phyloP scores from a whole-genome alignment of 1,140 invertebrate species.

The Aradophagus sp. region DNA sequence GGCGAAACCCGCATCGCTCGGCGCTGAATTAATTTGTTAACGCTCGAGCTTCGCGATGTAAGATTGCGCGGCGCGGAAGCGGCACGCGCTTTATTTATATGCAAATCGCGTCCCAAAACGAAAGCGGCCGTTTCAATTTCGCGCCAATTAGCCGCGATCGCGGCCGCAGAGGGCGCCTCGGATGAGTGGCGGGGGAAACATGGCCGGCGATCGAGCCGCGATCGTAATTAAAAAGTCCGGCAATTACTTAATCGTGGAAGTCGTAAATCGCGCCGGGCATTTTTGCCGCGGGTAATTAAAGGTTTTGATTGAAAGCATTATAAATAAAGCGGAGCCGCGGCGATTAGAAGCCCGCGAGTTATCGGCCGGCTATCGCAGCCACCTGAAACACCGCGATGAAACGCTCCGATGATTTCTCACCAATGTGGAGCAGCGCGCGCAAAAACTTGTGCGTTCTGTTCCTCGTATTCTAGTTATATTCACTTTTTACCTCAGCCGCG shows the following conservation, averaged over 20 bases:
- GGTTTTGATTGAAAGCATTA: constrained; percentile 53
- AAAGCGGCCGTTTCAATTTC: no score
- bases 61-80: no score
- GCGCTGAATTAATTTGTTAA: no score
- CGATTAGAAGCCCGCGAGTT: constrained; percentile 40
- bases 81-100: no score
- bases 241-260: constrained; percentile 32
- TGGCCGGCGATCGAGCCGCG: no score
- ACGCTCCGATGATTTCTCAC: constrained; percentile 52
- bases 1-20: no score
- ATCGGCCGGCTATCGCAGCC: constrained; percentile 35
- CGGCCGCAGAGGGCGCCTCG: no score
- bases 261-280: constrained; percentile 18
- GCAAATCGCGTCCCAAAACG: no score
- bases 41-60: no score
- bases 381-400: constrained; percentile 53
- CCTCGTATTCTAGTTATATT: constrained; percentile 52
- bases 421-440: constrained; percentile 44
- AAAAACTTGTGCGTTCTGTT: constrained; percentile 59
- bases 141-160: no score
- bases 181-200: no score
- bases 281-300: constrained; percentile 47
- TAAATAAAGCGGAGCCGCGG: constrained; percentile 31
- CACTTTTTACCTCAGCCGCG: constrained; percentile 21
- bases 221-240: no score